Base-by-base conservation (phyloP, 2,113 vertebrate genomes). In the Albula goreensis region DNA sequence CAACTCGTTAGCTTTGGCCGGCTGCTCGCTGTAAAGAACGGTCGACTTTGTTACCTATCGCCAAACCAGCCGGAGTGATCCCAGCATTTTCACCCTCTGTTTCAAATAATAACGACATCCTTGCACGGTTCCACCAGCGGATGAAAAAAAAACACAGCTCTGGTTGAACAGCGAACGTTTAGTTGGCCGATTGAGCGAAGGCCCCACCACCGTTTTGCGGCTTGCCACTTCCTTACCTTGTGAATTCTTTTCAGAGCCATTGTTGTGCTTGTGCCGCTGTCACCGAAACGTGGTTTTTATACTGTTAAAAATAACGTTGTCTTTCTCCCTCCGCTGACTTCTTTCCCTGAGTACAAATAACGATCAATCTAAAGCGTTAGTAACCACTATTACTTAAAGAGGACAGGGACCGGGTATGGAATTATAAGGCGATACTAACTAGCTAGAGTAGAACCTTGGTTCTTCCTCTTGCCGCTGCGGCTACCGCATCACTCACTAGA, bases 161-260 rank as follows among this genome's bases (percentile, higher is more conserved):
- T 41, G 31, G 31, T 41, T 41, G 31, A 1, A 74, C 7, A 9
- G 70, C 31, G n/a, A 25, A 74, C 8, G 70, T 25, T 25, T 31
- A 31, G n/a, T 74, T 11, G 70, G 17, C 31, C 5, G 22, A 19
- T 74, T 6, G 70, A 25, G 22, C 50, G 22, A 12, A 80, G 78
- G 53, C 56, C 48, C 83, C 12, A 11, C 78, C 10, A 11, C 10
- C 17, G 56, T 22, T 56, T 25, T 25, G n/a, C 85, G 56, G 31
- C 78, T 79, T 53, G 70, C 22, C 48, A 78, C 87, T 86, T 82
- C 82, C 94, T 93, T 93, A 95, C 94, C 94, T 95, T 95, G 85
- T 95, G 93, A 91, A 95, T 95, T 91, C 94, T 94, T 90, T 95
- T 95, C 87, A 95, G 89, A 91, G 94, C 94, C 94, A 95, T 94